phyloP scores from a whole-genome alignment of 1,140 invertebrate genomes.

The Drosophila virilis region DNA sequence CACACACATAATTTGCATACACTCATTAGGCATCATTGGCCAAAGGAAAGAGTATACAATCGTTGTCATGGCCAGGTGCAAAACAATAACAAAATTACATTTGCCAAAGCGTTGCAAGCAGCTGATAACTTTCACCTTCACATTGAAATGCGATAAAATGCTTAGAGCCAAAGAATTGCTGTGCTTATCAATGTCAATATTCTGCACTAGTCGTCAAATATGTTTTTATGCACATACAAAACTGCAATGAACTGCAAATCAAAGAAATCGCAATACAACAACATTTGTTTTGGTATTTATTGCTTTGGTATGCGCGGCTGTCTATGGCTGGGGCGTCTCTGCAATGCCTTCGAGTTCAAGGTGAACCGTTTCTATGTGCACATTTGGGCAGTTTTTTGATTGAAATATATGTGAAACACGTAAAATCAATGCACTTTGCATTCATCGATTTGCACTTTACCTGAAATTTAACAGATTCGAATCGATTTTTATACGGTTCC shows the following conservation, averaged over 20 bases:
- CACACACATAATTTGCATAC: no score
- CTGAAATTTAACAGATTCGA: conserved; percentile 29
- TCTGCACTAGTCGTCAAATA: conserved; percentile 9
- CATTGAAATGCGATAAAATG: conserved; percentile 58
- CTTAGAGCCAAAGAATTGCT: conserved; percentile 4
- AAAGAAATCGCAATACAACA: neutral
- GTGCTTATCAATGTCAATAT: conserved; percentile 8
- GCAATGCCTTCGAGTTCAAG: conserved; percentile 56
- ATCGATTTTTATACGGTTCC: conserved; percentile 43
- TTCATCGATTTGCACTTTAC: conserved; percentile 44
- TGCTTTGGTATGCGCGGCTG: conserved; percentile 21
- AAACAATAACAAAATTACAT: conserved; percentile 17
- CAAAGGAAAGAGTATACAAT: neutral
- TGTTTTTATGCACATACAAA: conserved; percentile 19
- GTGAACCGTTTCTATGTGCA: conserved; percentile 34
- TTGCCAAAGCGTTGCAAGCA: conserved; percentile 41
- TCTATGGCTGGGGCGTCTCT: conserved; percentile 13
- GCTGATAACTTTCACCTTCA: conserved; percentile 80
- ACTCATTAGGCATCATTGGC: no score
- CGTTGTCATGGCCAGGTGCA: neutral
- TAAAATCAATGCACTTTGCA: conserved; percentile 34
- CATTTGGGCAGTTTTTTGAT: neutral
- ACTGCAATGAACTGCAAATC: neutral
- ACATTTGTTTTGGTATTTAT: conserved; percentile 30
- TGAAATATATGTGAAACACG: conserved; percentile 1